These are phyloP conservation scores for Bufotes viridis DNA, from an alignment of 2,797 vertebrate genomes.

Conservation along the genomic window DNA sequence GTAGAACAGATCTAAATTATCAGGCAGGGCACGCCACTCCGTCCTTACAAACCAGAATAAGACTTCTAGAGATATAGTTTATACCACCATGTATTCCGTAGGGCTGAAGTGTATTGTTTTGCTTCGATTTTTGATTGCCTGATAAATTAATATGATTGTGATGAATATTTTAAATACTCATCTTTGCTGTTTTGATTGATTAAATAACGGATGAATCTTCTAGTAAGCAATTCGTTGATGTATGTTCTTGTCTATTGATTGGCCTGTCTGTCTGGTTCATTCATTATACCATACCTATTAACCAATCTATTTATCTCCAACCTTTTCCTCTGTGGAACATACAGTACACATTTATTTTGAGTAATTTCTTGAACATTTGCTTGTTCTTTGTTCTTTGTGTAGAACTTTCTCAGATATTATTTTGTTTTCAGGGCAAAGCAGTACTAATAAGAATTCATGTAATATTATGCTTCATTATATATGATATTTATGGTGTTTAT, in stretches of 20 bases:
- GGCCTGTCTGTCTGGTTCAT: conserved; percentile 52
- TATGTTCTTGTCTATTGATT: conserved; percentile 59
- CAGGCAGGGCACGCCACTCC: background rate
- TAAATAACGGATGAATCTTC: conserved; percentile 41
- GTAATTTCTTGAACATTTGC: background rate
- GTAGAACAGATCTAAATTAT: conserved; percentile 31
- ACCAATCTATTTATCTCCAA: conserved; percentile 41
- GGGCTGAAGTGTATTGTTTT: conserved; percentile 8
- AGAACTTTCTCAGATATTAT: background rate
- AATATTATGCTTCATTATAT: background rate
- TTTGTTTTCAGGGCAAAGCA: background rate
- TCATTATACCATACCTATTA: conserved; percentile 47
- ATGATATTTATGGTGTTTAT: conserved; percentile 4
- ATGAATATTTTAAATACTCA: conserved; percentile 43
- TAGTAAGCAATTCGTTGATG: conserved; percentile 42
- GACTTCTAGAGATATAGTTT: background rate
- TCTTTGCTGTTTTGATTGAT: conserved; percentile 51
- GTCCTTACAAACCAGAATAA: conserved; percentile 3
- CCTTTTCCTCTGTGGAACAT: conserved; percentile 20
- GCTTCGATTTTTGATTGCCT: conserved; percentile 15
- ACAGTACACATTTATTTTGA: background rate
- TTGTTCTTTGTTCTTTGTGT: background rate
- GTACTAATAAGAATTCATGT: background rate
- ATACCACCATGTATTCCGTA: conserved; percentile 13
- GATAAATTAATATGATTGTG: conserved; percentile 46